Evolutionary conservation across 2,113 vertebrate species (phyloP).

Genomic region (Scytalopus superciliaris): DNA sequence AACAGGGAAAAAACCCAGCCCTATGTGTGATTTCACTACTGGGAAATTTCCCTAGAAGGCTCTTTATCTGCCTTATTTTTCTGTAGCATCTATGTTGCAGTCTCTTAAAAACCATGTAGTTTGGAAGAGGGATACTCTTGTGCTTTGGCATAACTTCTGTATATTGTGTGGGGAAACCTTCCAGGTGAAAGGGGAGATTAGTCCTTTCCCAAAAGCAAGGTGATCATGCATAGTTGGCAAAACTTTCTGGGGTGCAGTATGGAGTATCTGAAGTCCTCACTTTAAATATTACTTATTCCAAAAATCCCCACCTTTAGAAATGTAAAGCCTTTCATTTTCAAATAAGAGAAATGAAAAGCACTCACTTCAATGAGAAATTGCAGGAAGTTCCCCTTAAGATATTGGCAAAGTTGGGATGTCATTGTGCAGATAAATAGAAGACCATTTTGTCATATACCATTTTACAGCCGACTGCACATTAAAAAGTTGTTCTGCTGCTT

Average conservation of each 20-base stretch:
- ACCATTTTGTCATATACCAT: not conserved
- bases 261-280: not conserved
- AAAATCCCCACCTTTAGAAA: not conserved
- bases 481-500: not conserved
- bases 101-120: not conserved
- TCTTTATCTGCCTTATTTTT: not conserved
- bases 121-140: not conserved
- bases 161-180: not conserved
- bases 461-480: not conserved
- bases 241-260: not conserved
- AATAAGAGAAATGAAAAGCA: not conserved
- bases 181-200: not conserved
- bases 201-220: not conserved
- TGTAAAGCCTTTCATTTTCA: not conserved
- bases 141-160: not conserved
- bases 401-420: not conserved
- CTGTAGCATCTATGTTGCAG: not conserved
- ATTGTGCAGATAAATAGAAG: not conserved
- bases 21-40: not conserved
- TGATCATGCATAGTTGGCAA: not conserved
- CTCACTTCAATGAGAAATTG: not conserved
- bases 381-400: not conserved
- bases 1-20: rapidly evolving
- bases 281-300: not conserved
- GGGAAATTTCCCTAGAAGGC: not conserved